phyloP scores from a whole-genome alignment of 2,797 vertebrate species.

The Tauraco hartlaubi region DNA sequence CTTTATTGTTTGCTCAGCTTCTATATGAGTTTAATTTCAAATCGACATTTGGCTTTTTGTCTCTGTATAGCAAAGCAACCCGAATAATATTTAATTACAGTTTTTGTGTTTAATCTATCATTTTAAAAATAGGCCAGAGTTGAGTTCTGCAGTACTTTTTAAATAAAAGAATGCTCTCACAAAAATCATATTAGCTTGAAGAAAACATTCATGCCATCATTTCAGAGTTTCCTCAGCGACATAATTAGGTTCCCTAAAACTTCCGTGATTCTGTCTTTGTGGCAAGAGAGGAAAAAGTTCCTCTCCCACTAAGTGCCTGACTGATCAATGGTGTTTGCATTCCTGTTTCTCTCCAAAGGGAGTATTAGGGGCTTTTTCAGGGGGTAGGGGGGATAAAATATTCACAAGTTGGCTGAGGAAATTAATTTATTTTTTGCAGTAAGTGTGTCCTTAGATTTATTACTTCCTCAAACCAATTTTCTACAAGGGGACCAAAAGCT shows the following conservation, averaged over 20 bases:
- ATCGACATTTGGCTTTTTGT: constrained; percentile 23
- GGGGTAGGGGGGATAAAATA: not conserved
- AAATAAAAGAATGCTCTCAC: not conserved
- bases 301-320: not conserved
- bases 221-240: constrained; percentile 8
- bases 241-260: constrained; percentile 37
- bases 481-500: not conserved
- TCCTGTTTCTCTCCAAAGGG: not conserved
- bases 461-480: not conserved
- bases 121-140: constrained; percentile 19
- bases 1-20: constrained; percentile 10
- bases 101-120: not conserved
- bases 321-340: not conserved
- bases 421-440: not conserved
- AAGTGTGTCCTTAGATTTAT: not conserved
- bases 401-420: not conserved
- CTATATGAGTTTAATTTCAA: constrained; percentile 15
- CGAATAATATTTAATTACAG: constrained; percentile 28
- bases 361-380: not conserved
- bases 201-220: constrained; percentile 7
- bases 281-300: not conserved
- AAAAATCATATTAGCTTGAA: constrained; percentile 20
- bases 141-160: not conserved
- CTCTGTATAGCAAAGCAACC: not conserved
- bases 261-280: not conserved